Conservation (phyloP, 2,113 vertebrate species). For the Hiodon alosoides region DNA sequence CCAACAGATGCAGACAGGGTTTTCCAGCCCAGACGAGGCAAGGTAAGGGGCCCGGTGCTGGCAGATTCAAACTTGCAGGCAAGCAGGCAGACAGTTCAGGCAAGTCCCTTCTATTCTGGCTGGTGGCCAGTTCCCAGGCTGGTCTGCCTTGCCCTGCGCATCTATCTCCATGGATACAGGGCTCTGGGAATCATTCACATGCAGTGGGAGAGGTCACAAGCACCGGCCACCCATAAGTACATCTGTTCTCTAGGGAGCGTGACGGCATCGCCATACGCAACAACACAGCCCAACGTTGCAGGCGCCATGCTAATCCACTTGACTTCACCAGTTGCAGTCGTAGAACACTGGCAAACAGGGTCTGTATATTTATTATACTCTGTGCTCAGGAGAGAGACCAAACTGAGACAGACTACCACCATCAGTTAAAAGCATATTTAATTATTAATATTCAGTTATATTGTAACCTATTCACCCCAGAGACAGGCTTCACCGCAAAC, state of each 20-base stretch:
- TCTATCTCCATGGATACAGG: slow-evolving; percentile 30
- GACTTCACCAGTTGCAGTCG: too few relatives aligned
- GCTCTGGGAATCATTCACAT: slow-evolving; percentile 48
- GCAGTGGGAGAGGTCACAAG: slow-evolving; percentile 60
- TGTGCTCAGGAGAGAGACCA: too few relatives aligned
- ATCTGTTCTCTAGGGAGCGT: slow-evolving; percentile 48
- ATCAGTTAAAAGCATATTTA: too few relatives aligned
- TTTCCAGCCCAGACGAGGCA: too few relatives aligned
- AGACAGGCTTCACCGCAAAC: too few relatives aligned
- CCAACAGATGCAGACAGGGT: too few relatives aligned
- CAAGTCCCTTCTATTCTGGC: slow-evolving; percentile 27
- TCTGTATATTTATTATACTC: too few relatives aligned
- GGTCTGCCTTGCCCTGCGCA: slow-evolving; percentile 36
- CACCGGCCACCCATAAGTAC: slow-evolving; percentile 38
- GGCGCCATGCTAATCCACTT: neutral
- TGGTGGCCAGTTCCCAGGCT: slow-evolving; percentile 61
- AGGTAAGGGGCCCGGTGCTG: neutral
- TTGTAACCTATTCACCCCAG: too few relatives aligned
- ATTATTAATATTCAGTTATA: too few relatives aligned
- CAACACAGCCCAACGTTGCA: slow-evolving; percentile 28
- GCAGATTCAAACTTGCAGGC: neutral
- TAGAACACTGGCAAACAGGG: too few relatives aligned
- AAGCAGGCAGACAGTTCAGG: neutral
- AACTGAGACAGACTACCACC: too few relatives aligned
- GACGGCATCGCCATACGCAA: slow-evolving; percentile 49